These are phyloP conservation scores for Empidonax alnorum DNA, from an alignment of 2,113 vertebrate genomes.

Conservation along the genomic window DNA sequence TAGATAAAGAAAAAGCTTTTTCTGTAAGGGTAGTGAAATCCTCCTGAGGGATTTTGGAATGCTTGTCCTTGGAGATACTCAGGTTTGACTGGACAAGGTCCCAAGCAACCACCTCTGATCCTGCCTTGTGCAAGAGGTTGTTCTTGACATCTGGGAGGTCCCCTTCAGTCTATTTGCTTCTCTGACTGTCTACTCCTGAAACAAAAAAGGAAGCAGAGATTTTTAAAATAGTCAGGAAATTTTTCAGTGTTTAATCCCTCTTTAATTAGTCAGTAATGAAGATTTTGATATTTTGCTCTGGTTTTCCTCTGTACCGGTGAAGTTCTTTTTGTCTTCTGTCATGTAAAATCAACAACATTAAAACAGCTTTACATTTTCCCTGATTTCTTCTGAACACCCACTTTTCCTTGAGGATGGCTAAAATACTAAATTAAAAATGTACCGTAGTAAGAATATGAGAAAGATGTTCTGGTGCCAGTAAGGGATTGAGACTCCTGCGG, in stretches of 20 bases:
- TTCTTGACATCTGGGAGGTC: neutral
- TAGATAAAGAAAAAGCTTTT: neutral
- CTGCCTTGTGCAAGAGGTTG: neutral
- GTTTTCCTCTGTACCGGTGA: neutral
- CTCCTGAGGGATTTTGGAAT: neutral
- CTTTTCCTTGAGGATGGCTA: neutral
- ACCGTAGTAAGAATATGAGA: neutral
- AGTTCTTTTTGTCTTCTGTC: neutral
- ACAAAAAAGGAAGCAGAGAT: neutral
- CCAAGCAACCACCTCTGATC: neutral
- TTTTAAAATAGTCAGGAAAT: neutral
- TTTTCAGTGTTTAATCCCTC: neutral
- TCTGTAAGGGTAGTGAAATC: neutral
- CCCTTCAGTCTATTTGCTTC: accelerated
- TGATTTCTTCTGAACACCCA: neutral
- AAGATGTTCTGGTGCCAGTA: neutral
- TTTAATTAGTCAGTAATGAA: neutral
- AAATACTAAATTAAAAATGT: neutral
- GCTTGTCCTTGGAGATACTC: neutral
- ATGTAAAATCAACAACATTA: neutral
- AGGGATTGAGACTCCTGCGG: neutral
- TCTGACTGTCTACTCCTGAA: neutral
- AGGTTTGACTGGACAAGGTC: neutral
- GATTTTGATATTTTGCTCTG: neutral
- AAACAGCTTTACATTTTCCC: neutral